phyloP scores from a whole-genome alignment of 2,113 vertebrate genomes.

The Chaenogobius annularis region DNA sequence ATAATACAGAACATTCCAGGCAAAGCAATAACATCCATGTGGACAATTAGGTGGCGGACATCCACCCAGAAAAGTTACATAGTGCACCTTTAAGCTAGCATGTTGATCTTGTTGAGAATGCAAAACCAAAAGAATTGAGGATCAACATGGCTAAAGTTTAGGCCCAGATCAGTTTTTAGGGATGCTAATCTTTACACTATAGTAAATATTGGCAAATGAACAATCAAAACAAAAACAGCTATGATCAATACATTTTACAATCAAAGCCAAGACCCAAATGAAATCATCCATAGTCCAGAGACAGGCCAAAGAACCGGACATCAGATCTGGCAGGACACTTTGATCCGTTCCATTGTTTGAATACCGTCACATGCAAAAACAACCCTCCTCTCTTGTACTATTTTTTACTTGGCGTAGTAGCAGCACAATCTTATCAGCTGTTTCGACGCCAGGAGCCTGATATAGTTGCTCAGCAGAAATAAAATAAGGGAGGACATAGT shows the following conservation, averaged over 20 bases:
- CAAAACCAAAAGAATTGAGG: no score
- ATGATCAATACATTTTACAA: neutral
- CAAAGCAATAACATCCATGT: no score
- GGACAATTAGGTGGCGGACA: no score
- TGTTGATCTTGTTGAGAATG: no score
- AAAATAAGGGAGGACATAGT: slow-evolving; percentile 55
- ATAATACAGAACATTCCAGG: no score
- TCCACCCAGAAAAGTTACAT: no score
- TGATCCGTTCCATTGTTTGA: slow-evolving; percentile 18
- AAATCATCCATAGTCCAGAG: neutral
- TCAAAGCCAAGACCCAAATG: neutral
- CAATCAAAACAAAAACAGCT: neutral
- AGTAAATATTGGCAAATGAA: neutral
- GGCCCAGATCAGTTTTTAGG: no score
- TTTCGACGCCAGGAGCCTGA: slow-evolving; percentile 61
- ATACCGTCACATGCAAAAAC: slow-evolving; percentile 9
- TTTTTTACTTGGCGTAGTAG: slow-evolving; percentile 61
- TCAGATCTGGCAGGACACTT: neutral
- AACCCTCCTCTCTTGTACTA: slow-evolving; percentile 39
- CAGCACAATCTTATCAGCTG: slow-evolving; percentile 74
- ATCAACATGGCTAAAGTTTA: no score
- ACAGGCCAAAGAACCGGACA: neutral
- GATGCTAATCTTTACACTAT: neutral
- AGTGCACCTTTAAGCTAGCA: no score
- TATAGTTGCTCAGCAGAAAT: slow-evolving; percentile 72